These are phyloP conservation scores for Palloptera scutellata DNA, from an alignment of 2,888 invertebrate genomes.

Conservation along the genomic window DNA sequence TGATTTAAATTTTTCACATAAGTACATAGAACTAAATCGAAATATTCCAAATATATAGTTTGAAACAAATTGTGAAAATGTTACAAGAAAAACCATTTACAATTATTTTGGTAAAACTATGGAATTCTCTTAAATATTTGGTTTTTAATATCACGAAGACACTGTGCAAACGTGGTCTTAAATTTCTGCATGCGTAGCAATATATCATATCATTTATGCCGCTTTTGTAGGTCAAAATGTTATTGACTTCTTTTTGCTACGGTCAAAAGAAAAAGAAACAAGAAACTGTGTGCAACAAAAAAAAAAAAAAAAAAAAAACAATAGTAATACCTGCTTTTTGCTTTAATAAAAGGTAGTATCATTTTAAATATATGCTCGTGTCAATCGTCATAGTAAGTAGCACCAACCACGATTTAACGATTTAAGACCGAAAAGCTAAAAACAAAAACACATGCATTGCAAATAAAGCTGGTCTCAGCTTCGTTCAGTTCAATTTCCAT, in stretches of 20 bases:
- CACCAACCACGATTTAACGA: too few relatives aligned
- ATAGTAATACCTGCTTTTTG: neutral
- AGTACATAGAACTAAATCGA: too few relatives aligned
- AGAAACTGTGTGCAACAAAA: neutral
- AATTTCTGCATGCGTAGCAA: neutral
- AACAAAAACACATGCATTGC: neutral
- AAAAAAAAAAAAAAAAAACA: conserved; percentile 3
- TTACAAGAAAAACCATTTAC: too few relatives aligned
- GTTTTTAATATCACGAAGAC: too few relatives aligned
- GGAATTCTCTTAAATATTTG: too few relatives aligned
- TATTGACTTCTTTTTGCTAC: conserved; percentile 27
- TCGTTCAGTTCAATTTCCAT: conserved; percentile 14
- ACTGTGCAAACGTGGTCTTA: neutral
- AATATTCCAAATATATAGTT: too few relatives aligned
- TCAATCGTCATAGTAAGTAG: too few relatives aligned
- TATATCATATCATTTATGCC: neutral
- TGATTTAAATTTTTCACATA: too few relatives aligned
- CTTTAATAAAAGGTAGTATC: neutral
- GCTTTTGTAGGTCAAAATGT: conserved; percentile 32
- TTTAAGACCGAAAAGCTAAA: neutral
- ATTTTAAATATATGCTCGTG: neutral
- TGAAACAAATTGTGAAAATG: too few relatives aligned
- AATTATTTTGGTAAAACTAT: too few relatives aligned
- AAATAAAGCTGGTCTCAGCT: neutral
- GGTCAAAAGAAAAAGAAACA: neutral